Percentiles rank a stretch among this genome's conserved stretches.
Evolutionary conservation across 1,140 invertebrate species (phyloP).

Genomic region (Medauroidea extradentata): DNA sequence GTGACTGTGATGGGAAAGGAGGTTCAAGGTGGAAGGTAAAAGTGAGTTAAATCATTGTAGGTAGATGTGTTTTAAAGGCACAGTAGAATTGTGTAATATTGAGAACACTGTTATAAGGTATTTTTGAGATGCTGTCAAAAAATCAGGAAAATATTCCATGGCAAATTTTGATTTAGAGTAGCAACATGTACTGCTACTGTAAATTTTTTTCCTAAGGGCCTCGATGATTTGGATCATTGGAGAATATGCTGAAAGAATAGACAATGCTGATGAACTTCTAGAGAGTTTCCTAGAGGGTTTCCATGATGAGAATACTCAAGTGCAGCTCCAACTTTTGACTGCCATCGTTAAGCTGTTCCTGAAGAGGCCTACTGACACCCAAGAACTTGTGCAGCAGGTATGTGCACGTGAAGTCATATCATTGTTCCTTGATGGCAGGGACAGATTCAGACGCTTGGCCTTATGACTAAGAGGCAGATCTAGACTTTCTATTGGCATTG

Average conservation of each 20-base stretch:
- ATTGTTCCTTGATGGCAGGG: too few relatives aligned
- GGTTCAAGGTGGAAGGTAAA: too few relatives aligned
- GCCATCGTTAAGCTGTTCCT: conserved; percentile 98
- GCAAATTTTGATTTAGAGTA: conserved; percentile 12
- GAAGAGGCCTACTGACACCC: conserved; percentile 96
- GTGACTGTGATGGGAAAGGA: too few relatives aligned
- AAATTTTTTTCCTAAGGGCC: conserved; percentile 54
- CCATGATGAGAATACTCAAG: conserved; percentile 99
- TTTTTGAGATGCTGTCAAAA: too few relatives aligned
- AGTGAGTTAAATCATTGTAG: too few relatives aligned
- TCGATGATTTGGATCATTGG: conserved; percentile 99
- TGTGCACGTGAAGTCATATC: neutral
- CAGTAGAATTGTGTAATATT: too few relatives aligned
- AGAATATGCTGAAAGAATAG: conserved; percentile 98
- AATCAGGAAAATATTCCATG: neutral
- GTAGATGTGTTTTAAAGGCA: too few relatives aligned
- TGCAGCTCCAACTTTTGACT: conserved; percentile 94
- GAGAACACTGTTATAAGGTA: too few relatives aligned
- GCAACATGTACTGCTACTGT: conserved; percentile 5
- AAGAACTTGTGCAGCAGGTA: conserved; percentile 89
- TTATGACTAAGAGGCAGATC: too few relatives aligned
- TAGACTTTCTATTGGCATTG: too few relatives aligned
- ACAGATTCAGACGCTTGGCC: too few relatives aligned
- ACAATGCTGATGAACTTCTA: conserved; percentile 97
- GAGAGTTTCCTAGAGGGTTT: conserved; percentile 99